These are phyloP conservation scores for Chymomyza amoena DNA, from an alignment of 2,888 invertebrate species.

Conservation along the genomic window DNA sequence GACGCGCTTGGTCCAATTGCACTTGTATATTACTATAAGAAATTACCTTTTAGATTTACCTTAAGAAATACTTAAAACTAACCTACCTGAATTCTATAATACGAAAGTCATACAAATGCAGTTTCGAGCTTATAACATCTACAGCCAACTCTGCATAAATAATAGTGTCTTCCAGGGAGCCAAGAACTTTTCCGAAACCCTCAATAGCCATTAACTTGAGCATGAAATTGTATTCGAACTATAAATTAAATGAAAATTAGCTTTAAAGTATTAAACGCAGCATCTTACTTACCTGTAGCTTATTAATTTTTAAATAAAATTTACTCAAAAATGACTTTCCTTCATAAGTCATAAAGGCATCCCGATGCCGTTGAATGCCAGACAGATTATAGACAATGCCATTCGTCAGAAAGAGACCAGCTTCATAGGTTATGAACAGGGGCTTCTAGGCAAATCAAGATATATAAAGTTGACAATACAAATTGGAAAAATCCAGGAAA, in stretches of 20 bases:
- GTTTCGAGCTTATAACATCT: slow-evolving; percentile 63
- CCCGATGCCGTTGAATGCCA: slow-evolving; percentile 70
- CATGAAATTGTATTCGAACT: slow-evolving; percentile 77
- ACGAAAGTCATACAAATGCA: slow-evolving; percentile 74
- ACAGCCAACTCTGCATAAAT: slow-evolving; percentile 76
- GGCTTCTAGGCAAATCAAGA: slow-evolving; percentile 63
- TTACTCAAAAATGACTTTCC: slow-evolving; percentile 75
- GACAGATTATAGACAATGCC: slow-evolving; percentile 76
- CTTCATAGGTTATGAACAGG: slow-evolving; percentile 74
- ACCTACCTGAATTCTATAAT: slow-evolving; percentile 75
- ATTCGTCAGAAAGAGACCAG: slow-evolving; percentile 72
- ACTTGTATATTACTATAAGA: slow-evolving; percentile 74
- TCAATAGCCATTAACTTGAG: slow-evolving; percentile 74
- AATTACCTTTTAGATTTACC: neutral
- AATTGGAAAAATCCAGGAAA: neutral
- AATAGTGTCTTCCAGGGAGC: slow-evolving; percentile 73
- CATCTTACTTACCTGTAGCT: slow-evolving; percentile 68
- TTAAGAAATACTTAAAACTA: neutral
- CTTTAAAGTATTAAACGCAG: neutral
- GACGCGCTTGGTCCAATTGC: slow-evolving; percentile 72
- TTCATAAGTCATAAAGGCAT: slow-evolving; percentile 77
- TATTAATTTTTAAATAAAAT: slow-evolving; percentile 74
- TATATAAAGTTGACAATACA: neutral
- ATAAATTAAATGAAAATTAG: slow-evolving; percentile 18
- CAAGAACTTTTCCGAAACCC: slow-evolving; percentile 75